Base-by-base conservation (phyloP, 1,140 invertebrate genomes). In the Stegodyphus dumicola region DNA sequence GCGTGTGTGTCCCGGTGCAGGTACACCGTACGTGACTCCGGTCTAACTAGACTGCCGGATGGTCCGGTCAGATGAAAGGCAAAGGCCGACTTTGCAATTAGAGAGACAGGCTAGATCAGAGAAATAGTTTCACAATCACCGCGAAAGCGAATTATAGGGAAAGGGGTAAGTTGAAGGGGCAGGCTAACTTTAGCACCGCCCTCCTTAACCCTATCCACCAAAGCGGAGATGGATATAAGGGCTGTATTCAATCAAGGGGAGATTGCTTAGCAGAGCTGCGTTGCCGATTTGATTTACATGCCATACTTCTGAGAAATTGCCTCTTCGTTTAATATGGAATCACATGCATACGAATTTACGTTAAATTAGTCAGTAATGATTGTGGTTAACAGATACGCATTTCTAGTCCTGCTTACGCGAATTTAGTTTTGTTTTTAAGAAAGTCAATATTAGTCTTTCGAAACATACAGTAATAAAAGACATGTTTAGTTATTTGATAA, bases 121-220 rank as follows among this genome's bases (percentile, higher is more conserved):
- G 80, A 83, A 83, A 83, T 83, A 83, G 80, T 83, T 83, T 83
- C 80, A 66, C 70, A 75, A 75, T 83, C 80, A 66, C 70, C 69
- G 67, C 69, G 53, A 80, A 71, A 71, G 77, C 67, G 54, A 80
- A 80, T 73, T 80, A 70, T 80, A 33, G 60, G 52, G 69, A 18
- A 33, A 5, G 53, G 18, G 11, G 52, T n/a, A 15, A 15, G 18
- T 10, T 51, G 49, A 11, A 66, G 48, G 60, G 48, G 60, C 4
- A 33, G 75, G 53, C 15, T 60, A 60, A 60, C 56, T 60, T 60
- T 60, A 60, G 15, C 56, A 11, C 56, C 56, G 9, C 56, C 56
- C 56, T 5, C 56, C 56, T 33, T 33, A 33, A 33, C 56, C 56
- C 9, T 60, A 11, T 60, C 9, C 56, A 11, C 9, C 56, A 60